Evolutionary conservation across 2,113 vertebrate genomes (phyloP).

Genomic region (Tychaedon coryphoeus): DNA sequence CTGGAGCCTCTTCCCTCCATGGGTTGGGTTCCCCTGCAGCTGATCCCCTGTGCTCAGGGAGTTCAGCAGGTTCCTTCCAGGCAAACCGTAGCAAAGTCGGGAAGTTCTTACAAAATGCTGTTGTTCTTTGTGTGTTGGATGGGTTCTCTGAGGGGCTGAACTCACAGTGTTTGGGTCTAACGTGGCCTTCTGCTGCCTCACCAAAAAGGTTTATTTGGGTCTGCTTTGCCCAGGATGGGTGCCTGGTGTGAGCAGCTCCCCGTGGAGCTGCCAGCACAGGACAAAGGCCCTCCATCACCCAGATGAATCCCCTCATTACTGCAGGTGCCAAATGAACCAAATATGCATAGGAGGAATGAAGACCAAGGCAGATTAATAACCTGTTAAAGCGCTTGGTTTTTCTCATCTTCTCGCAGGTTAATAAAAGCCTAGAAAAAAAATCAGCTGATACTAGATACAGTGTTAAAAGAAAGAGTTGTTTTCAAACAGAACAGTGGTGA

Average conservation of each 20-base stretch:
- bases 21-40: accelerated
- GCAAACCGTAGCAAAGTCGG: neutral
- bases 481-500: neutral
- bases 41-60: neutral
- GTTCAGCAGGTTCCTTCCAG: neutral
- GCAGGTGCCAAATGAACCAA: neutral
- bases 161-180: neutral
- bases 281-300: accelerated
- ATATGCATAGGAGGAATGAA: neutral
- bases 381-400: neutral
- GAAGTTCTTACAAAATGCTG: neutral
- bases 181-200: accelerated
- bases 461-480: neutral
- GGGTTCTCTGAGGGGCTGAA: neutral
- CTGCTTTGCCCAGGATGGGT: accelerated
- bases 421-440: neutral
- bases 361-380: neutral
- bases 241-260: neutral
- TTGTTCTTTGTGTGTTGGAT: neutral
- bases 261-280: neutral
- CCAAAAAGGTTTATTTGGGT: neutral
- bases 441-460: neutral
- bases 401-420: neutral
- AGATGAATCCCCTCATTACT: neutral
- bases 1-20: neutral